These are phyloP conservation scores for Tadarida brasiliensis DNA, from an alignment of 2,797 vertebrate species.

Conservation along the genomic window DNA sequence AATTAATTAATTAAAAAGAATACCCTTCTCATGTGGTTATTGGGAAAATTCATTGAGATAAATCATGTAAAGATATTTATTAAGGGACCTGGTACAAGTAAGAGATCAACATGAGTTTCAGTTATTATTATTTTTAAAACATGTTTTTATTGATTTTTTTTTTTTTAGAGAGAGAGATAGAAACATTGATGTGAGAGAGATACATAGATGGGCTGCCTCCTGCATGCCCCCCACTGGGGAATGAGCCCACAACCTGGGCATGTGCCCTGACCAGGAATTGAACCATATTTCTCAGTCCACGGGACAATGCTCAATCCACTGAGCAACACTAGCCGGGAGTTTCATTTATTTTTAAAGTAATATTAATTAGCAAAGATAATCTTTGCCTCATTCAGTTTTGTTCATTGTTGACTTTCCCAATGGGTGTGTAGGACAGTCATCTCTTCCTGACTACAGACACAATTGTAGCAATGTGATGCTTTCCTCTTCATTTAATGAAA, in stretches of 20 bases:
- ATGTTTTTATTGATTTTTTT: too few species aligned
- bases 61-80: neutral
- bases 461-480: neutral
- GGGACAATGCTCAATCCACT: too few species aligned
- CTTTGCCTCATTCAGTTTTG: neutral
- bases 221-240: too few species aligned
- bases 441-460: neutral
- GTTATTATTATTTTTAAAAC: neutral
- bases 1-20: neutral
- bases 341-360: constrained; percentile 35
- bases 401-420: neutral
- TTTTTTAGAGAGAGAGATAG: too few species aligned
- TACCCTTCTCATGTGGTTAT: neutral
- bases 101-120: neutral
- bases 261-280: too few species aligned
- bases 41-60: neutral
- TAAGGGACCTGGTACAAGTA: neutral
- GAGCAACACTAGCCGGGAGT: too few species aligned
- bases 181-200: too few species aligned
- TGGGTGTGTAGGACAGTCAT: neutral
- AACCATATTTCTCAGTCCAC: too few species aligned
- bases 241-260: too few species aligned
- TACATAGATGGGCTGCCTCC: too few species aligned
- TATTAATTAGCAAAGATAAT: constrained; percentile 31
- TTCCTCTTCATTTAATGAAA: constrained; percentile 11